Evolutionary conservation across 2,888 invertebrate species (phyloP).

Genomic region (Drosophila ustulata): DNA sequence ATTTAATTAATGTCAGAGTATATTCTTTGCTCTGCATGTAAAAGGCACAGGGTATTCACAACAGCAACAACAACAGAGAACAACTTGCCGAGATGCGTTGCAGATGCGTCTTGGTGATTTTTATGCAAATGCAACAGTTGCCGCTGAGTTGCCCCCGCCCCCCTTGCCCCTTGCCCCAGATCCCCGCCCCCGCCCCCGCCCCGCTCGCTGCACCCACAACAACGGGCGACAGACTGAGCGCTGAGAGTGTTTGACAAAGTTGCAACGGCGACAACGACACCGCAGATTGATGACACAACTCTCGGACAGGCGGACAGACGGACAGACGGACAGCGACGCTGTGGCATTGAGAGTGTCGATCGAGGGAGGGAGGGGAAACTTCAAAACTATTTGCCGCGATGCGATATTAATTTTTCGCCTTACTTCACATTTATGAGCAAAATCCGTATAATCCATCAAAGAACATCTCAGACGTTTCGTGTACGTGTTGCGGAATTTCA

Average conservation of each 20-base stretch:
- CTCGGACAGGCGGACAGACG: constrained; percentile 3
- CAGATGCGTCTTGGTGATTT: constrained; percentile 59
- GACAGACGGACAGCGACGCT: constrained; percentile 1
- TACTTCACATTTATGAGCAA: constrained; percentile 79
- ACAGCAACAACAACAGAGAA: not conserved
- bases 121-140: constrained; percentile 64
- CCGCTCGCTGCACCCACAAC: not conserved
- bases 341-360: not conserved
- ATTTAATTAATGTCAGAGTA: too few species aligned
- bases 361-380: constrained; percentile 11
- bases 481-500: constrained; percentile 83
- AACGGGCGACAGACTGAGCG: not conserved
- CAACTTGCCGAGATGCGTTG: constrained; percentile 28
- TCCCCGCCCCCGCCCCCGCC: not conserved
- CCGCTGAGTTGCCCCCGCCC: not conserved
- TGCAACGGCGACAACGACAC: constrained; percentile 55
- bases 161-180: not conserved
- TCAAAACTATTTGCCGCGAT: constrained; percentile 61
- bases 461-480: constrained; percentile 80
- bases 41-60: constrained; percentile 15
- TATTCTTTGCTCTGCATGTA: too few species aligned
- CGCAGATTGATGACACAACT: constrained; percentile 73
- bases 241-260: constrained; percentile 70
- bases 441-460: constrained; percentile 83
- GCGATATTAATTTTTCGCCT: constrained; percentile 60